A percentile compares a stretch with the other conserved stretches of the same genome.
These are phyloP conservation scores for Tryphoninae sp. DNA, from an alignment of 2,888 invertebrate species.

Conservation along the genomic window DNA sequence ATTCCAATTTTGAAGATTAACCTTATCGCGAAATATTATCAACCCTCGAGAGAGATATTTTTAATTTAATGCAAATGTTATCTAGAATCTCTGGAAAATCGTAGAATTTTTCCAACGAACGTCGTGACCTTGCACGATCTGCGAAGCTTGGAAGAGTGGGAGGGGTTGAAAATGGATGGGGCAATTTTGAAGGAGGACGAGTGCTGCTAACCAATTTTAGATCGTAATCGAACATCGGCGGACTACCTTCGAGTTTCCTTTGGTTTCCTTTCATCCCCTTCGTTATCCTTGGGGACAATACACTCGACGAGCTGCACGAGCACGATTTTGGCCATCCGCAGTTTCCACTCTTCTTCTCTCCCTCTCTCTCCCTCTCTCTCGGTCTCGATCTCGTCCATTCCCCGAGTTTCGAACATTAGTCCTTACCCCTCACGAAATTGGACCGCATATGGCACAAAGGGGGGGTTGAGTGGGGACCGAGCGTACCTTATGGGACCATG, in stretches of 20 bases:
- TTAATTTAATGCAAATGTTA: background rate
- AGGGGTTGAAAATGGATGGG: background rate
- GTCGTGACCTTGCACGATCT: background rate
- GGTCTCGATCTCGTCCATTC: background rate
- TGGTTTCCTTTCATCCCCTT: constrained; percentile 15
- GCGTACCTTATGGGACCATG: constrained; percentile 19
- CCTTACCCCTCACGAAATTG: constrained; percentile 49
- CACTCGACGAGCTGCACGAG: background rate
- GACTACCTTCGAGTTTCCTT: constrained; percentile 8
- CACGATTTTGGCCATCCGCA: constrained; percentile 23
- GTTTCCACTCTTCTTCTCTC: constrained; percentile 13
- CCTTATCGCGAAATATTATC: background rate
- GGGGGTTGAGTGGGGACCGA: constrained; percentile 5
- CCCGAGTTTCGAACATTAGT: constrained; percentile 29
- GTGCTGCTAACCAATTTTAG: constrained; percentile 24
- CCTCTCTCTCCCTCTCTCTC: background rate
- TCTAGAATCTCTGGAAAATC: background rate
- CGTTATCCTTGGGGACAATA: too few relatives aligned
- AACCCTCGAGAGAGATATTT: background rate
- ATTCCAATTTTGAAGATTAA: background rate
- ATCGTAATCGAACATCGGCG: constrained; percentile 19
- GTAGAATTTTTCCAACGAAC: background rate
- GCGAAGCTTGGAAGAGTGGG: background rate
- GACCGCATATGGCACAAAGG: constrained; percentile 40
- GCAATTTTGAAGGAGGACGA: background rate